Evolutionary conservation across 2,113 vertebrate genomes (phyloP).

Genomic region (Oxyruncus cristatus): DNA sequence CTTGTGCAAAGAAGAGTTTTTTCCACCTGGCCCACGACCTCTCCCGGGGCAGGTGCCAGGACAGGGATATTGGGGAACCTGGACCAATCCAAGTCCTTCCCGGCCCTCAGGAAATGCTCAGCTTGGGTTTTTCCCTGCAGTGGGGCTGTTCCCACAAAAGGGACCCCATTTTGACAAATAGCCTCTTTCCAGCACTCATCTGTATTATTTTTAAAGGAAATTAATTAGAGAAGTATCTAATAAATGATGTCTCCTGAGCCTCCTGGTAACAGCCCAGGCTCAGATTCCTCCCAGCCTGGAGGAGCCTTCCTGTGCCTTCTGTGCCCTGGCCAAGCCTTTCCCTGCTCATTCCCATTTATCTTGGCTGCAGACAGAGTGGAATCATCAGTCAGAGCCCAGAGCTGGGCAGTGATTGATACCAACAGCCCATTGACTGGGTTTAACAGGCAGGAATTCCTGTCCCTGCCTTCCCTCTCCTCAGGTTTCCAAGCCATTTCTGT

Average conservation of each 20-base stretch:
- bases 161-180: not conserved
- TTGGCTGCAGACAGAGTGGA: not conserved
- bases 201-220: not conserved
- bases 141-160: not conserved
- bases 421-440: not conserved
- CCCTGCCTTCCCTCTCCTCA: not conserved
- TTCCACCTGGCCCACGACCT: fast-evolving
- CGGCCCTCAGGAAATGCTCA: not conserved
- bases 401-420: constrained; percentile 3
- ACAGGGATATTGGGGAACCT: not conserved
- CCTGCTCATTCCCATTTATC: not conserved
- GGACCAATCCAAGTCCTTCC: not conserved
- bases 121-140: not conserved
- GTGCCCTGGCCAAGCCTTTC: not conserved
- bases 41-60: not conserved
- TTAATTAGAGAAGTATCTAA: constrained; percentile 12
- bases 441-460: not conserved
- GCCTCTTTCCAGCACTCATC: constrained; percentile 5
- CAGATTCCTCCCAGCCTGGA: not conserved
- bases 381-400: not conserved
- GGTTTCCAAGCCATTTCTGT: not conserved
- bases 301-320: not conserved
- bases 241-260: not conserved
- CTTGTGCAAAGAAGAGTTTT: not conserved
- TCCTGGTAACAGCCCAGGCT: not conserved